A percentile compares a stretch with the other conserved stretches of the same genome.
phyloP scores from a whole-genome alignment of 2,888 invertebrate species.

The Rotaria socialis region DNA sequence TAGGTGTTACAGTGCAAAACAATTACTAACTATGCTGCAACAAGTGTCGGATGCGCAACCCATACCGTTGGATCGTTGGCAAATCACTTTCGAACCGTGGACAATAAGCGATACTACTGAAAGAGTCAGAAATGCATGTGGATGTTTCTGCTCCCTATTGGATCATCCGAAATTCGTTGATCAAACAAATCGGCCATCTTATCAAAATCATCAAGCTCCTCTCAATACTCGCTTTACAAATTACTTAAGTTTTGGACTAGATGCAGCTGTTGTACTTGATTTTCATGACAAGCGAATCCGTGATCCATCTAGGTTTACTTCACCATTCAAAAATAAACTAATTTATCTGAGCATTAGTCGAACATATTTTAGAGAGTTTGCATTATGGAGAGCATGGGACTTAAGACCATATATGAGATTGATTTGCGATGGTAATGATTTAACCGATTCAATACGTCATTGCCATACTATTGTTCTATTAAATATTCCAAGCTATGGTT shows the following conservation, averaged over 20 bases:
- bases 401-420: background rate
- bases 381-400: background rate
- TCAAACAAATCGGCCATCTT: too few species aligned
- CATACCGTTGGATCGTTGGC: background rate
- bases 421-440: background rate
- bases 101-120: background rate
- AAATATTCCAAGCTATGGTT: background rate
- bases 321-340: background rate
- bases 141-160: too few species aligned
- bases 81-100: background rate
- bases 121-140: too few species aligned
- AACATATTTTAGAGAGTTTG: background rate
- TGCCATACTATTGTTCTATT: background rate
- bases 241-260: background rate
- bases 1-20: too few species aligned
- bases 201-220: too few species aligned
- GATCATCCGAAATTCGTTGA: too few species aligned
- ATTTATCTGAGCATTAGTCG: background rate
- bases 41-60: background rate
- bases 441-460: background rate
- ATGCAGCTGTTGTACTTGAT: conserved; percentile 14
- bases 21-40: background rate
- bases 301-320: background rate
- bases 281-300: background rate
- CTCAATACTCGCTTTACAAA: background rate